Evolutionary conservation across 64 coral and sea anemone species (phyloP).

Genomic region (Anthopleura sola): DNA sequence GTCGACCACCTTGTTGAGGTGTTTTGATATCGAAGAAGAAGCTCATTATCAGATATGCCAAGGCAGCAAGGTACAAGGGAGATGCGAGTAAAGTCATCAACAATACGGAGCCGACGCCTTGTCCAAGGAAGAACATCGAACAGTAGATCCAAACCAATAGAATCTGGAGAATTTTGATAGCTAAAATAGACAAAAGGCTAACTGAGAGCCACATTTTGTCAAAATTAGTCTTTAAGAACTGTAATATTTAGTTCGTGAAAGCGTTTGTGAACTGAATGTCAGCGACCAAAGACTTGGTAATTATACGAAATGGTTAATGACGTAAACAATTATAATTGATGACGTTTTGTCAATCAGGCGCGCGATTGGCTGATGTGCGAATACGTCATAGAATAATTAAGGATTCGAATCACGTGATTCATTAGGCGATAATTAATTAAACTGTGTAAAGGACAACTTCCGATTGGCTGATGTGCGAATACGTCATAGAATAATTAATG

Average conservation of each 20-base stretch:
- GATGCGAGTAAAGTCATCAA: conserved; percentile 47
- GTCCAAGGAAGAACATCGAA: conserved; percentile 64
- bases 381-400: too few species aligned
- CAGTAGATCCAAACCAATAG: conserved; percentile 46
- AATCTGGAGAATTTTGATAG: conserved; percentile 54
- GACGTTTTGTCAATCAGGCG: neutral
- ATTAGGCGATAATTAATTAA: too few species aligned
- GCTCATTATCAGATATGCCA: conserved; percentile 70
- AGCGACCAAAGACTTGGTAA: too few species aligned
- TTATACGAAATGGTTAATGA: too few species aligned
- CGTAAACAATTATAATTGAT: neutral
- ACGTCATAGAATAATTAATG: too few species aligned
- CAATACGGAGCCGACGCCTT: conserved; percentile 49
- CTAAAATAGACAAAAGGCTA: conserved; percentile 25
- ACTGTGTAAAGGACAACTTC: too few species aligned
- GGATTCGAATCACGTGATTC: too few species aligned
- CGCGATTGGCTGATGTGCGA: neutral
- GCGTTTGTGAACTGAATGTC: too few species aligned
- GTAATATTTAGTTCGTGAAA: too few species aligned
- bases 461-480: neutral
- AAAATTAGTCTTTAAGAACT: neutral
- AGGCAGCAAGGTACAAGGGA: conserved; percentile 33
- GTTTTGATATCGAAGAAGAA: conserved; percentile 64
- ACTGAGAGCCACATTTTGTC: neutral
- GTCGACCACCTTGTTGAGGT: conserved; percentile 72